Evolutionary conservation across 1,140 invertebrate genomes (phyloP).

Genomic region (Branchinecta lynchi): DNA sequence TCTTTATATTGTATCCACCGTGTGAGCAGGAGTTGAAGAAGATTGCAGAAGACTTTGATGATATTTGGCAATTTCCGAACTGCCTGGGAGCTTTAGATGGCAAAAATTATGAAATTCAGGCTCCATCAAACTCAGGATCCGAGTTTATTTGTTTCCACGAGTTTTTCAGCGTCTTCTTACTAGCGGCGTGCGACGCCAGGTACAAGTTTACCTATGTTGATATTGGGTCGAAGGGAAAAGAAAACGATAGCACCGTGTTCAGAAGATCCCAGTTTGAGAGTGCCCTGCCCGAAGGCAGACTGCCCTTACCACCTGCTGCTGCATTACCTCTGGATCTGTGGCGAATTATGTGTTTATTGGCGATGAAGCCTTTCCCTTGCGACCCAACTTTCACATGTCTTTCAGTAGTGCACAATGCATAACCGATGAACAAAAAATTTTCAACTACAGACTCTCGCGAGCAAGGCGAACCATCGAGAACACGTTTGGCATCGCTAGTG

Average conservation of each 20-base stretch:
- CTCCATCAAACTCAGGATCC: conserved; percentile 31
- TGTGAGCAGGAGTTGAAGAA: neutral
- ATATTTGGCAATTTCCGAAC: conserved; percentile 29
- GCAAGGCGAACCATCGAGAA: conserved; percentile 16
- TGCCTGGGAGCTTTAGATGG: conserved; percentile 35
- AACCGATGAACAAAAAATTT: conserved; percentile 24
- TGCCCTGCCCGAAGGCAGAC: no score
- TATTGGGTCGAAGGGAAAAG: conserved; percentile 32
- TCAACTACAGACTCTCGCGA: no score
- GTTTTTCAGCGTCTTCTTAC: conserved; percentile 36
- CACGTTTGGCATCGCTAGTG: conserved; percentile 17
- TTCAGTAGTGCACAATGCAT: conserved; percentile 27
- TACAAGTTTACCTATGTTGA: conserved; percentile 34
- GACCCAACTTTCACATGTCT: conserved; percentile 32
- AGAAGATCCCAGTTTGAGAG: no score
- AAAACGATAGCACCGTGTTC: conserved; percentile 31
- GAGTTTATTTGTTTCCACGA: conserved; percentile 38
- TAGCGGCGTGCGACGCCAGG: no score
- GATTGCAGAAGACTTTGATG: neutral
- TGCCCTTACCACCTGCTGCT: conserved; percentile 23
- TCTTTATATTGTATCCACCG: neutral
- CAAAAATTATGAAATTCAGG: conserved; percentile 35
- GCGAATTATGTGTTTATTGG: conserved; percentile 30
- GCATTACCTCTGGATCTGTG: conserved; percentile 21
- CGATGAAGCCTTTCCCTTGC: conserved; percentile 34